Conservation (phyloP, 2,888 invertebrate genomes). For the Pimpla rufipes region DNA sequence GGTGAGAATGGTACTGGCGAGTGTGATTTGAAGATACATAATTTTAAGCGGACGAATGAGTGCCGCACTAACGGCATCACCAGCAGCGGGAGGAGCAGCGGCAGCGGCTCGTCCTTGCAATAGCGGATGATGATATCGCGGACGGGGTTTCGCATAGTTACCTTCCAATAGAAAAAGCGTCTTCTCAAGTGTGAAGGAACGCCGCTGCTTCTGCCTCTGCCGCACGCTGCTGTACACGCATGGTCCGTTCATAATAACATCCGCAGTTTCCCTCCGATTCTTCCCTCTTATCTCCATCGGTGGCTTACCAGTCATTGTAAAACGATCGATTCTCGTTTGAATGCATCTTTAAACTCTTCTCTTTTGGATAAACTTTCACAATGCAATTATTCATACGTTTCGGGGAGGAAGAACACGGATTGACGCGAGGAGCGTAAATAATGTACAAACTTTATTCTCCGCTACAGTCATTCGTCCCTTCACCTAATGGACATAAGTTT, state of each 20-base stretch:
- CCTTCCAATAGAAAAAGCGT: constrained; percentile 71
- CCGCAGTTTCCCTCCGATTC: constrained; percentile 70
- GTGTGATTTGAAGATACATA: constrained; percentile 62
- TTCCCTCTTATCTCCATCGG: constrained; percentile 57
- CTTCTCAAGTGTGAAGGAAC: constrained; percentile 71
- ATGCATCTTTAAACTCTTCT: constrained; percentile 34
- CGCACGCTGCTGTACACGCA: constrained; percentile 51
- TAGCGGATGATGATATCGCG: constrained; percentile 74
- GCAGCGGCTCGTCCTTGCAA: constrained; percentile 68
- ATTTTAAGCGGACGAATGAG: constrained; percentile 51
- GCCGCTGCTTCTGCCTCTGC: constrained; percentile 8
- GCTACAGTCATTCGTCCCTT: constrained; percentile 13
- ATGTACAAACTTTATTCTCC: constrained; percentile 29
- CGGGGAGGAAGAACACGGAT: background rate
- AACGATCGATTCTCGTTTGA: constrained; percentile 55
- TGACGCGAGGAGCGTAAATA: background rate
- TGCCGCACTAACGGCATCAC: constrained; percentile 29
- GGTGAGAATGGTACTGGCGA: constrained; percentile 49
- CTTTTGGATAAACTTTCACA: constrained; percentile 55
- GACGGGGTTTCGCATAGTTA: constrained; percentile 70
- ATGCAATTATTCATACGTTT: constrained; percentile 31
- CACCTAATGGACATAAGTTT: constrained; percentile 21
- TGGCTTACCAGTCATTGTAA: constrained; percentile 57
- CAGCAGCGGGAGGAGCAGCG: constrained; percentile 29
- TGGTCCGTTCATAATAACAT: constrained; percentile 71